A percentile compares a stretch with the other conserved stretches of the same genome.
phyloP scores from a whole-genome alignment of 2,797 vertebrate genomes.

The Pipistrellus pygmaeus region DNA sequence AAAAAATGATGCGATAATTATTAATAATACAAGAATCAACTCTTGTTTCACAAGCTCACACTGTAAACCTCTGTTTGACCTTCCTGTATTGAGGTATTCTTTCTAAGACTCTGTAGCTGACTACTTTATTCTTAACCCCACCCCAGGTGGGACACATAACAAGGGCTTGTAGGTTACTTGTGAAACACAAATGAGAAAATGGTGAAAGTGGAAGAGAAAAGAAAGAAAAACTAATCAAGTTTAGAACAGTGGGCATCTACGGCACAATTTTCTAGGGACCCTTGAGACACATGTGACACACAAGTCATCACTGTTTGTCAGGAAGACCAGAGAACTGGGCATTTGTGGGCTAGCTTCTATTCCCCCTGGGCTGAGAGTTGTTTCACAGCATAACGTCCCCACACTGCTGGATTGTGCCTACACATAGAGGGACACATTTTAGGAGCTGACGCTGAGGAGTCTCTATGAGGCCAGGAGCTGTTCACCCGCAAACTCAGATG shows the following conservation, averaged over 20 bases:
- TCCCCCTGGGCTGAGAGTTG: neutral
- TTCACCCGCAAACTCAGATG: neutral
- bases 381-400: too few relatives aligned
- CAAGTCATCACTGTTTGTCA: neutral
- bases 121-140: neutral
- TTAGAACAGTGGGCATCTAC: neutral
- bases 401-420: neutral
- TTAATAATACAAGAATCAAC: neutral
- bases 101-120: neutral
- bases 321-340: neutral
- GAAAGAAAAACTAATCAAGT: neutral
- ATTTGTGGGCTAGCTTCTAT: neutral
- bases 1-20: neutral
- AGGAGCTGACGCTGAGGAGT: neutral
- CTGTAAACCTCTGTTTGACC: neutral
- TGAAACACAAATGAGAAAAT: neutral
- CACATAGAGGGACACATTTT: neutral
- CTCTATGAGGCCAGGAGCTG: neutral
- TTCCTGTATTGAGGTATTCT: neutral
- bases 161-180: neutral
- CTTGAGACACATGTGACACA: neutral
- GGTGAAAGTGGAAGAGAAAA: neutral
- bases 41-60: neutral
- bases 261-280: neutral
- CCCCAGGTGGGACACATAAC: neutral